These are phyloP conservation scores for Hycleus cichorii DNA, from an alignment of 1,140 invertebrate genomes.

Conservation along the genomic window DNA sequence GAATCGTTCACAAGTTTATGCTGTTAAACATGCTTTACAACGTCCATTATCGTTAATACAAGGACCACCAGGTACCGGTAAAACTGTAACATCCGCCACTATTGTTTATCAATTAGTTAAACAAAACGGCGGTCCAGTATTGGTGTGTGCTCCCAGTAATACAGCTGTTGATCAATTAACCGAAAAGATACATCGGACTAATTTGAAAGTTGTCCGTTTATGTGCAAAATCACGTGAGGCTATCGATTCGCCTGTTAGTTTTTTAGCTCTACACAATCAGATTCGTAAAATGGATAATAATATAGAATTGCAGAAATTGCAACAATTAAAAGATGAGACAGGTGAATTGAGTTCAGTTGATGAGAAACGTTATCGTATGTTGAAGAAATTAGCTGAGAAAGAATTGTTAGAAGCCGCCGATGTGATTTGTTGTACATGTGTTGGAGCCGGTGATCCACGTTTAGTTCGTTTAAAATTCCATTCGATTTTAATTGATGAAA, in stretches of 20 bases:
- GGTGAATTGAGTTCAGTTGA: conserved; percentile 90
- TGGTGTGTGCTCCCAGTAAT: conserved; percentile 98
- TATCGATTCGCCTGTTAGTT: conserved; percentile 96
- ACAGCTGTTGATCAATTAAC: conserved; percentile 99
- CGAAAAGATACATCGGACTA: conserved; percentile 97
- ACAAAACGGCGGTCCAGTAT: conserved; percentile 86
- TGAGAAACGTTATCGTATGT: conserved; percentile 86
- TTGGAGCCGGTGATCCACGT: conserved; percentile 94
- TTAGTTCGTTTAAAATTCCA: conserved; percentile 89
- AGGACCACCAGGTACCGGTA: conserved; percentile 91
- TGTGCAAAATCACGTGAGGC: conserved; percentile 98
- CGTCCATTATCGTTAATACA: conserved; percentile 96
- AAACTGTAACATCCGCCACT: conserved; percentile 98
- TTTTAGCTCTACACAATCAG: conserved; percentile 95
- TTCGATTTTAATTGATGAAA: conserved; percentile 97
- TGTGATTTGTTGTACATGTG: conserved; percentile 98
- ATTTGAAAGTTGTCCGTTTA: conserved; percentile 85
- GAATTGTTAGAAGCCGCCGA: conserved; percentile 92
- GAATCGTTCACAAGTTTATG: conserved; percentile 95
- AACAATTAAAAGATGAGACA: conserved; percentile 95
- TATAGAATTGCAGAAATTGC: conserved; percentile 88
- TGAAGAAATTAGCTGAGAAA: conserved; percentile 89
- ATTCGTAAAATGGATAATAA: conserved; percentile 89
- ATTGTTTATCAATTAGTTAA: conserved; percentile 98
- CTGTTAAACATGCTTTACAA: conserved; percentile 97